Evolutionary conservation across 2,113 vertebrate species (phyloP).

Genomic region (Thamnophis sirtalis): DNA sequence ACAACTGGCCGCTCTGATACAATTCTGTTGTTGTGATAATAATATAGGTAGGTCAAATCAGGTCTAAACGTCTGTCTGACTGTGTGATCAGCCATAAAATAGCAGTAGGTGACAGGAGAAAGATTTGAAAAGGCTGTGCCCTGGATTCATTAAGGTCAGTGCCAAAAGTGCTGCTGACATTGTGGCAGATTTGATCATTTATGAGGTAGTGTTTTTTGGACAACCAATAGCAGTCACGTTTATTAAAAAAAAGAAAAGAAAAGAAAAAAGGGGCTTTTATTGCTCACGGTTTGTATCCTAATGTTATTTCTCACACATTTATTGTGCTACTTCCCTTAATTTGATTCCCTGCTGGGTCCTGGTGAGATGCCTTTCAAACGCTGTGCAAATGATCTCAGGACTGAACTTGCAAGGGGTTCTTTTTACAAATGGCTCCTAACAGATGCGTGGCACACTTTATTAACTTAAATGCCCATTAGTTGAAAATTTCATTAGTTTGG

Average conservation of each 20-base stretch:
- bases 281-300: constrained; percentile 70
- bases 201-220: constrained; percentile 54
- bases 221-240: constrained; percentile 51
- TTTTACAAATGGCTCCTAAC: constrained; percentile 73
- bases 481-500: constrained; percentile 88
- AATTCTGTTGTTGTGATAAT: neutral
- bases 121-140: constrained; percentile 61
- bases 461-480: constrained; percentile 80
- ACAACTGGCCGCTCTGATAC: too few relatives aligned
- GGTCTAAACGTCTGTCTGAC: neutral
- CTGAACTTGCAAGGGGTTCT: constrained; percentile 73
- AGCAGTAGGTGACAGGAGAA: neutral
- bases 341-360: constrained; percentile 68
- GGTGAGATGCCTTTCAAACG: constrained; percentile 75
- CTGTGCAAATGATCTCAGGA: constrained; percentile 77
- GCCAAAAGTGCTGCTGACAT: constrained; percentile 45
- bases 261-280: constrained; percentile 48
- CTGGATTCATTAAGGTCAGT: constrained; percentile 53
- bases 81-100: neutral
- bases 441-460: constrained; percentile 86
- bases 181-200: constrained; percentile 47
- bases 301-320: constrained; percentile 75
- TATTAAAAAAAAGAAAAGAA: neutral
- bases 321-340: constrained; percentile 79
- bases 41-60: neutral